Evolutionary conservation across 2,888 invertebrate species (phyloP), one percentile per base, ranked within the genome.

Genomic region (Chrysomela aeneicollis): DNA sequence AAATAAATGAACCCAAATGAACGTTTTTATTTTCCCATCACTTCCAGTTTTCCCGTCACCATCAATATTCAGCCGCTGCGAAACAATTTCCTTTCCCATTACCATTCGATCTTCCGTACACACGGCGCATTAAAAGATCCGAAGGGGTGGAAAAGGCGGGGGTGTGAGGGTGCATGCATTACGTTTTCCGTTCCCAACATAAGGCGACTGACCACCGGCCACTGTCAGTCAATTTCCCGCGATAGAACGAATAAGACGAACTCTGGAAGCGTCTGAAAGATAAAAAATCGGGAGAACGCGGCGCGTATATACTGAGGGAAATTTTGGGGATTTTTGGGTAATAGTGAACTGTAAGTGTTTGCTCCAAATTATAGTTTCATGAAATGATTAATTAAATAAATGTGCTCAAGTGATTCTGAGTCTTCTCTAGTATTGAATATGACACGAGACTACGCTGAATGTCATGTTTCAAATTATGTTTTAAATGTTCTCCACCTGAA

Each of bases 81-180:
- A 15, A 57, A 37, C 57, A 46, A 57, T 57, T 57, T 57, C 46
- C 46, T 57, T 57, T 57, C 46, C 46, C 46, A 57, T 57, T 57
- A 57, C 46, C 46, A 57, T 57, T 57, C 57, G 57, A 57, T 57
- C 57, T 57, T 30, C 46, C 57, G 26, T 46, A 57, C 57, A 57
- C 55, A 61, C 35, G 35, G 35, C 49, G 49, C 54, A 52, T 50
- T 32, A 49, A 47, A 42, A 35, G 21, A 37, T 19, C 42, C 37
- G 30, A 37, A 50, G 59, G 57, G 50, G 46, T 22, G 62, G 54
- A 66, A 53, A 57, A 66, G 66, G 58, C 63, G 69, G 61, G 67
- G 70, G 72, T 72, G 74, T 77, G 76, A 79, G 81, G 81, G 82
- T 82, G 82, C 79, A 82, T 81, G 81, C 77, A 81, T 82, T 81